Base-by-base conservation (phyloP, 1,140 invertebrate species). In the Drosophila pseudoananassae region DNA sequence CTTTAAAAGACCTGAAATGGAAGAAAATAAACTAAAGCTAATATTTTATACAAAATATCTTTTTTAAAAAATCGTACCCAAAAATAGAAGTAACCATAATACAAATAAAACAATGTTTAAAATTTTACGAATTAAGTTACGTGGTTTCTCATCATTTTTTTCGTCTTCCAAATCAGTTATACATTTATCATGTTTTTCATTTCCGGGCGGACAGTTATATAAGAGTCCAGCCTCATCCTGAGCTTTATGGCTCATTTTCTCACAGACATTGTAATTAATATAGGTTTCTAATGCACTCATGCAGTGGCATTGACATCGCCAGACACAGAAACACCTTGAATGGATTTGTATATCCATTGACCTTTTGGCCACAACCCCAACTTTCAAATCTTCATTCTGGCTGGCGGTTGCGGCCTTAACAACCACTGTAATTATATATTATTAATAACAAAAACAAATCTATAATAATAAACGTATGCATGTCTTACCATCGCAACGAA, bases 291-390 rank as follows among this genome's bases (percentile, higher is more conserved):
- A 17, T 40, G 75, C 76, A n/a, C 50, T 46, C 12, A 90, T 64
- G 25, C 88, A 90, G 45, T 90, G 79, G 6, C 88, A 90, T 9
- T 50, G 60, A 46, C 88, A 90, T 25, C 79, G 59, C 76, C 73
- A 88, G 9, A 90, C 20, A 51, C 88, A 90, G 46, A 90, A 81
- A 40, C 88, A 90, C 54, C 88, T 76, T 2, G 72, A 66, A 47
- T 80, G 49, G 43, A 53, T 49, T 65, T 73, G 61, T 29, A 90
- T 54, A 1, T 71, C 53, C 47, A 84, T 68, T 0, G 71, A 8
- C 10, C 80, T 71, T 57, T 36, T 79, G 1, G 80, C 58, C 27
- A 81, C 36, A 45, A 72, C 25, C 9, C 51, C 47, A n/a, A 25
- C 51, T 8, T 57, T 66, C 17, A 25, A 27, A 7, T 49, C 25